Percentiles rank a stretch among this genome's conserved stretches.
These are phyloP conservation scores for Paedocypris sp. DNA, from an alignment of 2,113 vertebrate species.

Conservation along the genomic window DNA sequence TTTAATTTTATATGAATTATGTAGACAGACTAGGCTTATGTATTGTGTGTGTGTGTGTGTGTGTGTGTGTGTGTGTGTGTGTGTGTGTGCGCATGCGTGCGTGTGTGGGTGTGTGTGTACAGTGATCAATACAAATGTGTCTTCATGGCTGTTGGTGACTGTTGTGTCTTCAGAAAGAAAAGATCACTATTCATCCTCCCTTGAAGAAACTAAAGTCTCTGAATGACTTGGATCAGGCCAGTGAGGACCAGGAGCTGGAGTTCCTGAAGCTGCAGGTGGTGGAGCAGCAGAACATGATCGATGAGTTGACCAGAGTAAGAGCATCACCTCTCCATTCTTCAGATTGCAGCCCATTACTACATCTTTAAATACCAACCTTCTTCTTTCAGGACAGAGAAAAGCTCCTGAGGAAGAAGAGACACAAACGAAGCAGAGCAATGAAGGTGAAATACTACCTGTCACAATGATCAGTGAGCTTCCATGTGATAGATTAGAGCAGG, in stretches of 20 bases:
- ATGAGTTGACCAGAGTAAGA: slow-evolving; percentile 64
- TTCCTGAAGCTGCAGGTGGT: slow-evolving; percentile 97
- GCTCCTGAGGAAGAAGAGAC: slow-evolving; percentile 83
- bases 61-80: background rate
- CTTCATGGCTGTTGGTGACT: background rate
- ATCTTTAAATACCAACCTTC: background rate
- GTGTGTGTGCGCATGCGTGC: background rate
- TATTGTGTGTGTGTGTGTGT: background rate
- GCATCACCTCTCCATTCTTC: background rate
- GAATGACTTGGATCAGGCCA: slow-evolving; percentile 94
- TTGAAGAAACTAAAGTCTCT: slow-evolving; percentile 93
- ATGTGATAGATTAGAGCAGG: too few relatives aligned
- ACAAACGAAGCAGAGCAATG: slow-evolving; percentile 92
- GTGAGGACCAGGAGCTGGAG: slow-evolving; percentile 92
- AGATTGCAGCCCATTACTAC: background rate
- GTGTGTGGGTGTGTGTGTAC: background rate
- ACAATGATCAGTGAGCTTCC: too few relatives aligned
- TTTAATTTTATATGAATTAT: background rate
- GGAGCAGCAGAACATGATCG: slow-evolving; percentile 83
- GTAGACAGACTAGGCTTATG: background rate
- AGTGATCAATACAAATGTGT: too few relatives aligned
- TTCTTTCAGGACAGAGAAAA: slow-evolving; percentile 84
- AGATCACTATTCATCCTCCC: slow-evolving; percentile 84
- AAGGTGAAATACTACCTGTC: slow-evolving; percentile 65
- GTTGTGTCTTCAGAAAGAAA: slow-evolving; percentile 75